Conservation (phyloP, 2,888 invertebrate species). For the Nemurella pictetii region DNA sequence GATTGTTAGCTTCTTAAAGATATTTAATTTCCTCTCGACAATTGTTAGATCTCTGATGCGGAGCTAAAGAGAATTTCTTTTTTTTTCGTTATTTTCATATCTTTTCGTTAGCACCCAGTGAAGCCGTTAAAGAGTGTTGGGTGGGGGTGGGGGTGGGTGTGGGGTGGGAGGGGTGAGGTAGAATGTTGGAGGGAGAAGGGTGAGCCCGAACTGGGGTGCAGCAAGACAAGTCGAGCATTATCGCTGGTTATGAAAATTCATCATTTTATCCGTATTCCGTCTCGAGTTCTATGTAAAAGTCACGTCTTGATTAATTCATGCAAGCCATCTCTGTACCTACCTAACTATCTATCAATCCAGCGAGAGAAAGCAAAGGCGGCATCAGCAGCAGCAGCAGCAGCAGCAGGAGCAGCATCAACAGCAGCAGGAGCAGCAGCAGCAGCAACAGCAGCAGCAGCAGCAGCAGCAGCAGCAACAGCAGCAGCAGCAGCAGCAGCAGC, state of each 20-base stretch:
- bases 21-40: slow-evolving; percentile 35
- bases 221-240: slow-evolving; percentile 35
- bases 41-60: slow-evolving; percentile 28
- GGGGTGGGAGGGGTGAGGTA: background rate
- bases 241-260: slow-evolving; percentile 44
- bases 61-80: background rate
- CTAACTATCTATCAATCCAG: background rate
- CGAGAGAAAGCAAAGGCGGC: background rate
- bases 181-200: background rate
- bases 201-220: background rate
- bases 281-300: slow-evolving; percentile 21
- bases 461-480: too few relatives aligned
- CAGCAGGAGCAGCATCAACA: too few relatives aligned
- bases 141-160: background rate
- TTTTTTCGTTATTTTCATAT: slow-evolving; percentile 25
- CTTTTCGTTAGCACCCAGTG: slow-evolving; percentile 22
- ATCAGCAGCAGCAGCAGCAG: too few relatives aligned
- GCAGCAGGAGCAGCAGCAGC: too few relatives aligned
- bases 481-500: too few relatives aligned
- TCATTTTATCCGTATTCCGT: slow-evolving; percentile 41
- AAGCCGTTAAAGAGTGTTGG: slow-evolving; percentile 4
- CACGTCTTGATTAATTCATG: slow-evolving; percentile 43
- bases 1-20: slow-evolving; percentile 7
- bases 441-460: too few relatives aligned
- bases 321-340: background rate